These are phyloP conservation scores for Drosophila melanogaster DNA, from an alignment of 1,140 invertebrate species.

Conservation along the genomic window DNA sequence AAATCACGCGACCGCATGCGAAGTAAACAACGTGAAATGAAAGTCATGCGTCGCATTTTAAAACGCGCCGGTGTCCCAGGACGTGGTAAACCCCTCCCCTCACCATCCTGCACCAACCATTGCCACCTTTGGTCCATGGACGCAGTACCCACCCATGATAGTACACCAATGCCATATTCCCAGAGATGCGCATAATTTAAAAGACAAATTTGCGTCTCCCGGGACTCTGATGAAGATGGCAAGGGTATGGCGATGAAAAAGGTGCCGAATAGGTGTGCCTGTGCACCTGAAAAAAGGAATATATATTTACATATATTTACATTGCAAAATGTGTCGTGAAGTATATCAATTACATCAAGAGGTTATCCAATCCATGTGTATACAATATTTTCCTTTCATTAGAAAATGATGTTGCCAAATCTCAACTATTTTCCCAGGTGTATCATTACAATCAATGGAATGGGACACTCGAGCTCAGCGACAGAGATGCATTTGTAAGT, in stretches of 20 bases:
- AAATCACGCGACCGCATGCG: constrained; percentile 78
- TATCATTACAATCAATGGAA: constrained; percentile 9
- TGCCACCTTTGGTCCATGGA: constrained; percentile 5
- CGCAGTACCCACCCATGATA: neutral
- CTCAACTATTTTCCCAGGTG: neutral
- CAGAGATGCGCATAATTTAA: constrained; percentile 77
- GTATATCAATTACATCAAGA: too few species aligned
- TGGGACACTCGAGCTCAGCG: constrained; percentile 4
- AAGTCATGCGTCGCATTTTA: constrained; percentile 81
- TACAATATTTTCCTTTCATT: too few species aligned
- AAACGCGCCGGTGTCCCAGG: constrained; percentile 58
- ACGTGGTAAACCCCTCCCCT: constrained; percentile 32
- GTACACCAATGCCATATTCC: constrained; percentile 7
- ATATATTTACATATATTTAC: too few species aligned
- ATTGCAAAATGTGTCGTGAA: too few species aligned
- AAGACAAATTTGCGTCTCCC: constrained; percentile 67
- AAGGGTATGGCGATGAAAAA: neutral
- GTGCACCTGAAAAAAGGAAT: neutral
- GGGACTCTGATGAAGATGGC: constrained; percentile 21
- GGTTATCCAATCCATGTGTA: neutral
- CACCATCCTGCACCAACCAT: neutral
- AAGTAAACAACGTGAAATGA: constrained; percentile 82
- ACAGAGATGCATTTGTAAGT: constrained; percentile 66
- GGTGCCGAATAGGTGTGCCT: neutral
- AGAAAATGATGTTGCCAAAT: too few species aligned